phyloP scores from a whole-genome alignment of 2,113 vertebrate genomes.

The Tympanuchus pallidicinctus region DNA sequence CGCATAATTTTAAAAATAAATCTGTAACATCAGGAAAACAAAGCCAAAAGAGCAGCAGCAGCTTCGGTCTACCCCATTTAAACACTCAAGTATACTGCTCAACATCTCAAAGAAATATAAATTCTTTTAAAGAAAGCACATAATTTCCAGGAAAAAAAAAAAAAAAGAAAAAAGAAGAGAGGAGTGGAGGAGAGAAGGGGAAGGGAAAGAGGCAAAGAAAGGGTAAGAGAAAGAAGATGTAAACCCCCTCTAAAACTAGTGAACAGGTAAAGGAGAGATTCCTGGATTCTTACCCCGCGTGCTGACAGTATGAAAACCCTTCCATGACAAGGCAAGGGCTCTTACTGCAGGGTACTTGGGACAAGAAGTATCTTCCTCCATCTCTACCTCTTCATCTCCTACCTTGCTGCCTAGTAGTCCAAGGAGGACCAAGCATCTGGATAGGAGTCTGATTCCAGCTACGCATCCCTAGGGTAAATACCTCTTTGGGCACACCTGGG shows the following conservation, averaged over 20 bases:
- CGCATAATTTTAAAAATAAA: conserved; percentile 11
- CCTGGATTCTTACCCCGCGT: background rate
- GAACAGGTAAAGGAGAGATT: background rate
- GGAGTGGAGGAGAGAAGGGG: background rate
- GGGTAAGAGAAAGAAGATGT: background rate
- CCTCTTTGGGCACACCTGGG: background rate
- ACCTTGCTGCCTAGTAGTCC: background rate
- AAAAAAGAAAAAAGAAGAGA: no score
- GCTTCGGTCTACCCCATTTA: background rate
- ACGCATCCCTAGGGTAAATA: background rate
- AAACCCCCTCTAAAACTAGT: background rate
- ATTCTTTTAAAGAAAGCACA: background rate
- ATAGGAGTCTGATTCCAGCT: background rate
- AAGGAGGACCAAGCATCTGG: background rate
- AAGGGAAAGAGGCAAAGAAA: background rate
- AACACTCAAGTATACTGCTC: background rate
- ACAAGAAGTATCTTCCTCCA: background rate
- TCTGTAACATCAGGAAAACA: background rate
- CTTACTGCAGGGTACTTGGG: background rate
- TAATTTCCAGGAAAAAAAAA: background rate
- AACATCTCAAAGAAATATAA: background rate
- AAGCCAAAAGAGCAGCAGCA: background rate
- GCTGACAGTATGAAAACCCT: background rate
- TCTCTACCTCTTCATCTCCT: background rate
- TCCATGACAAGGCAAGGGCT: background rate